A percentile compares a stretch with the other conserved stretches of the same genome.
Conservation (phyloP, 64 coral and sea anemone genomes). For the Montipora cactus region DNA sequence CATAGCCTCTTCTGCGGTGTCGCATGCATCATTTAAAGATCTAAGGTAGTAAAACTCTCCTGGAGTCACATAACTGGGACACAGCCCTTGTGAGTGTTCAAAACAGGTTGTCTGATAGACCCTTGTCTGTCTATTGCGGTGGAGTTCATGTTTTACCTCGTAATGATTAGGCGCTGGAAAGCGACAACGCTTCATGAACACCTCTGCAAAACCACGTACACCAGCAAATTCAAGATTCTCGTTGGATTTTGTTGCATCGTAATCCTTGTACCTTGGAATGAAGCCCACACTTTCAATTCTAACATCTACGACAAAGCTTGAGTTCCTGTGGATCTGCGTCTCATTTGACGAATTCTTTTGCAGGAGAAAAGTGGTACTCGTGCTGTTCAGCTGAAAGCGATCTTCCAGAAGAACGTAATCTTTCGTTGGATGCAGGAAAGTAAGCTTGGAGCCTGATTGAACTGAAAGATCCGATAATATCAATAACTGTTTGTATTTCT, state of each 20-base stretch:
- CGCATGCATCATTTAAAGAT: conserved; percentile 71
- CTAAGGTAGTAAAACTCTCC: conserved; percentile 77
- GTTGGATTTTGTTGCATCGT: conserved; percentile 49
- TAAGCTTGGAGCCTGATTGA: conserved; percentile 39
- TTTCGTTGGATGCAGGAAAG: neutral
- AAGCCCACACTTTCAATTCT: conserved; percentile 61
- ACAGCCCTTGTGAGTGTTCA: conserved; percentile 28
- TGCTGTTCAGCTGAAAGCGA: conserved; percentile 41
- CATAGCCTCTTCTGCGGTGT: conserved; percentile 15
- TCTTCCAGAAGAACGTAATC: conserved; percentile 68
- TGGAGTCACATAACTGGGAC: conserved; percentile 49
- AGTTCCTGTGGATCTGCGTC: conserved; percentile 46
- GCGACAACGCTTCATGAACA: conserved; percentile 48
- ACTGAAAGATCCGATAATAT: conserved; percentile 26
- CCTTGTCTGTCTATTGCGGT: conserved; percentile 64
- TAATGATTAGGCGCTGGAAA: conserved; percentile 74
- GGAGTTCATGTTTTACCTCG: conserved; percentile 53
- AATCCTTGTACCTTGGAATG: conserved; percentile 73
- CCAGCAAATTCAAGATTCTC: conserved; percentile 56
- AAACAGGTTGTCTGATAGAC: conserved; percentile 51
- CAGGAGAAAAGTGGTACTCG: conserved; percentile 35
- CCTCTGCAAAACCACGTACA: conserved; percentile 52
- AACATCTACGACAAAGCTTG: conserved; percentile 72
- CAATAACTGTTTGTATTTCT: too few species aligned
- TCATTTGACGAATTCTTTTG: conserved; percentile 1